Percentiles rank a stretch among this genome's conserved stretches.
phyloP scores from a whole-genome alignment of 1,140 invertebrate species.

The Conus ventricosus region DNA sequence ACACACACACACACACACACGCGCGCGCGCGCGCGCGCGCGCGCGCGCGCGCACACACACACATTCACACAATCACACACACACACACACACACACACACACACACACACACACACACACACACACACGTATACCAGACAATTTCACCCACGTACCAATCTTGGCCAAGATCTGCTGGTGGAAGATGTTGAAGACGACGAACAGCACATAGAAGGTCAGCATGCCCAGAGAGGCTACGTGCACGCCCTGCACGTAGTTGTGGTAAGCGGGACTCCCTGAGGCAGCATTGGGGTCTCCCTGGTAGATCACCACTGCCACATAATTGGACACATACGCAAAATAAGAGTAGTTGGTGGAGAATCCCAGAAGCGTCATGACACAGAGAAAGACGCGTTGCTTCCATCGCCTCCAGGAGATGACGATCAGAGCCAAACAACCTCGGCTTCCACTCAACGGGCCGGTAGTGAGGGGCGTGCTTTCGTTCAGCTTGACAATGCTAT shows the following conservation, averaged over 20 bases:
- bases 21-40: no score
- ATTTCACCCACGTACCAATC: no score
- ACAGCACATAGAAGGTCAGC: slow-evolving; percentile 24
- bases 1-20: no score
- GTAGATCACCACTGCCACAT: slow-evolving; percentile 27
- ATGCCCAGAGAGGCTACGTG: slow-evolving; percentile 24
- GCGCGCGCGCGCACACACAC: no score
- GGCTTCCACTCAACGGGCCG: not conserved
- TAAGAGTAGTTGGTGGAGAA: slow-evolving; percentile 11
- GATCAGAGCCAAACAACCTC: not conserved
- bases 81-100: no score
- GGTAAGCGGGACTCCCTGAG: not conserved
- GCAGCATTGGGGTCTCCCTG: not conserved
- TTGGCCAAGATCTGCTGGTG: slow-evolving; percentile 7
- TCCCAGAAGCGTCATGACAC: slow-evolving; percentile 20
- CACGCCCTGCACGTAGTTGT: slow-evolving; percentile 7
- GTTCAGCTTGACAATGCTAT: not conserved
- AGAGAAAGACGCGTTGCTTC: slow-evolving; percentile 15
- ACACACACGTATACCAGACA: no score
- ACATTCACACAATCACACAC: no score
- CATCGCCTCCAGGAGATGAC: not conserved
- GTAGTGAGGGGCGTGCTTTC: not conserved
- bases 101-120: no score
- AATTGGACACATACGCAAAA: slow-evolving; percentile 29
- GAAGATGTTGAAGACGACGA: slow-evolving; percentile 14